Evolutionary conservation across 2,113 vertebrate species (phyloP), one percentile per base, ranked within the genome.

Genomic region (Petrocephalus zakoni): DNA sequence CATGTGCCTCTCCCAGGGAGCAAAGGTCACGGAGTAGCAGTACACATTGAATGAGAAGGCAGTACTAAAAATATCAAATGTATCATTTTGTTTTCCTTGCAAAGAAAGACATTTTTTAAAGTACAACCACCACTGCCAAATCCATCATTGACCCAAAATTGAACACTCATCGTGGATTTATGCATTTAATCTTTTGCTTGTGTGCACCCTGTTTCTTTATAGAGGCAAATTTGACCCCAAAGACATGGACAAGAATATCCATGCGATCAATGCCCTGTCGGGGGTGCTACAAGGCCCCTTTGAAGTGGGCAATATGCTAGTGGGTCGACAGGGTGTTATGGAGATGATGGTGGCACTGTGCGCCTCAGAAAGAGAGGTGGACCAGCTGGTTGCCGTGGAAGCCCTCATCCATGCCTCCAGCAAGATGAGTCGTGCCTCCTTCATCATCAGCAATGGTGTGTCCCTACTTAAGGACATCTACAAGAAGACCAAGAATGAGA

Each of bases 261-360:
- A 97, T 0, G 98, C 98, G 53, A 95, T 99, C 92, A 98, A 98
- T 93, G 94, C 95, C 0, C 96, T 99, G 89, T 99, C 98, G 2
- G 98, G 97, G 0, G 89, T 99, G 89, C 94, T 99, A 91, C 98
- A 99, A 93, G 98, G 98, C 19, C 98, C 98, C 0, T 97, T 97
- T 34, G 98, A 99, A 25, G 95, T 99, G 1, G 98, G 98, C 52
- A 99, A 99, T 87, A 93, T 96, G 51, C 92, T 99, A 34, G 94
- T 97, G 22, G 96, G 97, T 84, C 94, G 94, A 89, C 97, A 98
- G 90, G 98, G 98, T 0, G 95, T 99, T 87, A 98, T 99, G 98
- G 98, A 99, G 94, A 98, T 99, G 97, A 99, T 99, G 98, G 98
- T 99, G 22, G 97, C 97, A 0, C 94, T 99, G 87, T 99, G 98